phyloP scores from a whole-genome alignment of 2,797 vertebrate species.

The Neoniphon sammara region DNA sequence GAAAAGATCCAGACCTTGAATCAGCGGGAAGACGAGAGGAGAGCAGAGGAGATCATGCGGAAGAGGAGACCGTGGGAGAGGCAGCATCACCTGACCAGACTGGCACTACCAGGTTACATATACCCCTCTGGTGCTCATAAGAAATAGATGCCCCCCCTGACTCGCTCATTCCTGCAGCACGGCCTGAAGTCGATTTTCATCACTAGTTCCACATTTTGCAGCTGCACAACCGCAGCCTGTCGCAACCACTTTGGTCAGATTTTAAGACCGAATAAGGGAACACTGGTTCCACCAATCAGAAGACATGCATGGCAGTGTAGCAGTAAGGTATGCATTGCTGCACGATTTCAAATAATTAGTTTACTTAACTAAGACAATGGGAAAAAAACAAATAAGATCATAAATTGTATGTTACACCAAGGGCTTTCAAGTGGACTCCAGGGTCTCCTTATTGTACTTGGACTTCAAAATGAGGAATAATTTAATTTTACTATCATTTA shows the following conservation, averaged over 20 bases:
- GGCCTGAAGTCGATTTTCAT: not conserved
- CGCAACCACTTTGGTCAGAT: not conserved
- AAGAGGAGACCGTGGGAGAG: slow-evolving; percentile 55
- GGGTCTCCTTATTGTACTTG: too few species aligned
- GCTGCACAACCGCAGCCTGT: too few species aligned
- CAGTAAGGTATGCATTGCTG: too few species aligned
- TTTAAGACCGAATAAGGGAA: not conserved
- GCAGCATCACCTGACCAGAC: slow-evolving; percentile 60
- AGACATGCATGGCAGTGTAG: too few species aligned
- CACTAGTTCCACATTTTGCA: not conserved
- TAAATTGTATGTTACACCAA: too few species aligned
- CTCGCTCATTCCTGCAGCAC: not conserved
- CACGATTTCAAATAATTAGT: too few species aligned
- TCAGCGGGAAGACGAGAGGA: slow-evolving; percentile 52
- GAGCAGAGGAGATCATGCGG: slow-evolving; percentile 50
- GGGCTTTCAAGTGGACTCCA: too few species aligned
- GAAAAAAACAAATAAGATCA: too few species aligned
- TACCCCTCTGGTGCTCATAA: slow-evolving; percentile 1
- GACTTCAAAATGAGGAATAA: too few species aligned
- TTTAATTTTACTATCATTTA: too few species aligned
- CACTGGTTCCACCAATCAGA: too few species aligned
- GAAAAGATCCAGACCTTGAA: slow-evolving; percentile 71
- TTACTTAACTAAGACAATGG: too few species aligned
- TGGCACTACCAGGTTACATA: slow-evolving; percentile 32
- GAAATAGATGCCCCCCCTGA: slow-evolving; percentile 7